Base-by-base conservation (phyloP, 1,140 invertebrate genomes). In the Zaprionus ghesquierei region DNA sequence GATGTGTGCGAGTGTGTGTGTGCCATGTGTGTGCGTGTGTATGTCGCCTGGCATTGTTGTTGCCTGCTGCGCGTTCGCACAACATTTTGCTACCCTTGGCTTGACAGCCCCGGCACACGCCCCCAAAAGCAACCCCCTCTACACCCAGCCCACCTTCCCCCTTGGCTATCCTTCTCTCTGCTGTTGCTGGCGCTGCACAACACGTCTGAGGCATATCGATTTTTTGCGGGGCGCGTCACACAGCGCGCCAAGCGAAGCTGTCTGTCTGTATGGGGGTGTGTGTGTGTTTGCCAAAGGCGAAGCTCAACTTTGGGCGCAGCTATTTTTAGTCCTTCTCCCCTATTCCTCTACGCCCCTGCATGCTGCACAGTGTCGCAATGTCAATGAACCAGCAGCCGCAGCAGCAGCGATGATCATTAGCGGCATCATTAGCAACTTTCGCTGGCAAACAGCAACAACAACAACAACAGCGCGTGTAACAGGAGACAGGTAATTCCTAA, bases 181-280 rank as follows among this genome's bases (percentile, higher is more conserved):
- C 20, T 46, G 44, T 9, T 18, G 12, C 72, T 69, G 74, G 51
- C 64, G 29, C 55, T 66, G 31, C 33, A n/a, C 33, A n/a, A 20
- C 71, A 69, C 66, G 82, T 85, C 89, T 90, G 89, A 90, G 82
- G 81, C 84, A 81, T 90, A 90, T 90, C 72, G 89, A 90, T 90
- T 90, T 90, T 90, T 87, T 68, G 38, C 38, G 55, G 27, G 63
- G 77, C 73, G 84, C 76, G 69, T 78, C 79, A 81, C 66, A 71
- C 35, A 15, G 35, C n/a, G n/a, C 35, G 35, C 35, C 31, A 33
- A 33, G 35, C n/a, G n/a, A 1, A 15, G 35, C 35, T 41, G 35
- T 41, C 41, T 46, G 18, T 46, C 8, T 46, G 41, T 22, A 15
- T 41, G 31, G 2, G 31, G 3, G n/a, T 41, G 35, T 41, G 41